Conservation (phyloP, 2,797 vertebrate species). For the Acipenser oxyrinchus region DNA sequence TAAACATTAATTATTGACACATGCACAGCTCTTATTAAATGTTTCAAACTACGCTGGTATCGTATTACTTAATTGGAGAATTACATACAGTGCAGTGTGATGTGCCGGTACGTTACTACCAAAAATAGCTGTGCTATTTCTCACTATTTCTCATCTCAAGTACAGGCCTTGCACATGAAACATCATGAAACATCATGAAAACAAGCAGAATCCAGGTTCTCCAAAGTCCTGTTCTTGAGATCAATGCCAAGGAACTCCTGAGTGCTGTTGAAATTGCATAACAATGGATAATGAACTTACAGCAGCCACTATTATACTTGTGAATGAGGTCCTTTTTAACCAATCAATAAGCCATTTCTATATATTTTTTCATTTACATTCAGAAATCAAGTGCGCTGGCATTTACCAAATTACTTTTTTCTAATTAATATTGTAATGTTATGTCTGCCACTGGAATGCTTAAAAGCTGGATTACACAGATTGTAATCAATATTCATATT, state of each 20-base stretch:
- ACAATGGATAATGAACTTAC: constrained; percentile 1
- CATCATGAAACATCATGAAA: constrained; percentile 3
- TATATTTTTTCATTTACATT: constrained; percentile 10
- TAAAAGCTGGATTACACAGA: constrained; percentile 26
- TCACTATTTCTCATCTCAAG: constrained; percentile 27
- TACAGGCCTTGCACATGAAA: constrained; percentile 6
- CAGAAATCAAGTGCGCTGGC: constrained; percentile 18
- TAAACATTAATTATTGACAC: too few species aligned
- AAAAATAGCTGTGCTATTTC: constrained; percentile 24
- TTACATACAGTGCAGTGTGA: too few species aligned
- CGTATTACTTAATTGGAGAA: too few species aligned
- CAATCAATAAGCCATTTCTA: constrained; percentile 26
- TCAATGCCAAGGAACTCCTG: constrained; percentile 1
- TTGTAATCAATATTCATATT: constrained; percentile 38
- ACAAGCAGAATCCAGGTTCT: constrained; percentile 8
- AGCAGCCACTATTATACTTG: background rate
- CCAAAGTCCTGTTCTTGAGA: background rate
- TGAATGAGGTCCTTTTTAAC: constrained; percentile 12
- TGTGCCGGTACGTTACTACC: constrained; percentile 22
- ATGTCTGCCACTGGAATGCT: constrained; percentile 26
- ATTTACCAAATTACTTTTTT: constrained; percentile 28
- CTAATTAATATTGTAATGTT: constrained; percentile 40
- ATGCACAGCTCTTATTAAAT: too few species aligned
- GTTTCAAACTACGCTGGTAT: too few species aligned
- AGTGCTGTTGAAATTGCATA: constrained; percentile 4